A percentile compares a stretch with the other conserved stretches of the same genome.
Conservation (phyloP, 2,888 invertebrate genomes). For the Lasioglossum pauxillum region DNA sequence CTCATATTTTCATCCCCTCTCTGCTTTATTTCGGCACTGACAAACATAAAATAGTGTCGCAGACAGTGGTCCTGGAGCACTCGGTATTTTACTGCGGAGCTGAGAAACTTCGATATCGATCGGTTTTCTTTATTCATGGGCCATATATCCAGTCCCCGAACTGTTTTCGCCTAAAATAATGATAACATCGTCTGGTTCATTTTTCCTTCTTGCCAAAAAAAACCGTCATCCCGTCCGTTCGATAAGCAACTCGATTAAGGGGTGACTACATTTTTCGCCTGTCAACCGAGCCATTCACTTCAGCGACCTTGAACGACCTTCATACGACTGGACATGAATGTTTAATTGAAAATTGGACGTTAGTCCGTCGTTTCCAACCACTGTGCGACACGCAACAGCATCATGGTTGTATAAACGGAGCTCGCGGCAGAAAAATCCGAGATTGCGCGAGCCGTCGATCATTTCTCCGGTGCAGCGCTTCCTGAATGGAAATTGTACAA, state of each 20-base stretch:
- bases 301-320: no score
- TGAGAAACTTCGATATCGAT: slow-evolving; percentile 28
- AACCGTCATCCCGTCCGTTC: not conserved
- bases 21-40: slow-evolving; percentile 31
- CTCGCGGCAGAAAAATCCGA: not conserved
- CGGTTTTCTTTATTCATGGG: slow-evolving; percentile 36
- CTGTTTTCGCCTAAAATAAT: slow-evolving; percentile 27
- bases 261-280: not conserved
- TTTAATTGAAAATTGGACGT: no score
- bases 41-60: slow-evolving; percentile 23
- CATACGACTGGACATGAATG: no score
- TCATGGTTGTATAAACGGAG: not conserved
- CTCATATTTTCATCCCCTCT: slow-evolving; percentile 17
- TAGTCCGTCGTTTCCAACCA: no score
- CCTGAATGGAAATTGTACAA: not conserved
- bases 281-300: not conserved
- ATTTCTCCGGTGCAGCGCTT: not conserved
- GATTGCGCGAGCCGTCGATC: not conserved
- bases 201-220: not conserved
- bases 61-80: slow-evolving; percentile 6
- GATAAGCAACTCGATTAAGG: slow-evolving; percentile 25
- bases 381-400: no score
- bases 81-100: slow-evolving; percentile 12
- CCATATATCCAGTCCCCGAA: slow-evolving; percentile 23
- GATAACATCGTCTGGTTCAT: slow-evolving; percentile 7